phyloP scores from a whole-genome alignment of 2,888 invertebrate genomes.

The Carcina quercana region DNA sequence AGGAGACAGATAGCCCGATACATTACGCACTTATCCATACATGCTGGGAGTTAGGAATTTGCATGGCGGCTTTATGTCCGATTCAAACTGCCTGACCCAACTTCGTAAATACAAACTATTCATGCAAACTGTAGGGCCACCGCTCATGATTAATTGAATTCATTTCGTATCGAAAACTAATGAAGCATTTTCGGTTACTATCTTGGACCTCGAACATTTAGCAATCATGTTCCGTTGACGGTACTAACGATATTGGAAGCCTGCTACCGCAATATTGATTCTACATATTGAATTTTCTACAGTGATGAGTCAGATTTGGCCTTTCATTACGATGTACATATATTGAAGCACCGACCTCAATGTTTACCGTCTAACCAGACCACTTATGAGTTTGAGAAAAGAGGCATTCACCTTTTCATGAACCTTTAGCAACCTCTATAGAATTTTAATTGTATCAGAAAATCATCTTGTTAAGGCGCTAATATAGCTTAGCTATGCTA shows the following conservation, averaged over 20 bases:
- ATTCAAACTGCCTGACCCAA: constrained; percentile 50
- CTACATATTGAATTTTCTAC: background rate
- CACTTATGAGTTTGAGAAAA: too few relatives aligned
- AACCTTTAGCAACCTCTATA: too few relatives aligned
- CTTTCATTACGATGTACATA: background rate
- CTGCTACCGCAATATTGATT: constrained; percentile 1
- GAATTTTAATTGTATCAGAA: constrained; percentile 26
- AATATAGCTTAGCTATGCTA: constrained; percentile 43
- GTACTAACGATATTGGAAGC: constrained; percentile 1
- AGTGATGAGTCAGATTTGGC: background rate
- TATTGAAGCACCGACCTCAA: constrained; percentile 22
- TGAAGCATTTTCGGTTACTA: constrained; percentile 1
- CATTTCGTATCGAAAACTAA: constrained; percentile 4
- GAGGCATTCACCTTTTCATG: too few relatives aligned
- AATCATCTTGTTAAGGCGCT: constrained; percentile 43
- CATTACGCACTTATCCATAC: constrained; percentile 62
- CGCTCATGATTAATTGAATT: constrained; percentile 3
- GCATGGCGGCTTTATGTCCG: constrained; percentile 51
- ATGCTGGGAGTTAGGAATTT: constrained; percentile 54
- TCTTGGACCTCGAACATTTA: too few relatives aligned
- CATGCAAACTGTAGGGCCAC: constrained; percentile 3
- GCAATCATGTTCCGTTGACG: background rate
- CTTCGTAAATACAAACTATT: constrained; percentile 30
- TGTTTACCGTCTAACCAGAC: too few relatives aligned
- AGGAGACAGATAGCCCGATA: constrained; percentile 63